phyloP scores from a whole-genome alignment of 2,113 vertebrate genomes.

The Hyperoodon ampullatus region DNA sequence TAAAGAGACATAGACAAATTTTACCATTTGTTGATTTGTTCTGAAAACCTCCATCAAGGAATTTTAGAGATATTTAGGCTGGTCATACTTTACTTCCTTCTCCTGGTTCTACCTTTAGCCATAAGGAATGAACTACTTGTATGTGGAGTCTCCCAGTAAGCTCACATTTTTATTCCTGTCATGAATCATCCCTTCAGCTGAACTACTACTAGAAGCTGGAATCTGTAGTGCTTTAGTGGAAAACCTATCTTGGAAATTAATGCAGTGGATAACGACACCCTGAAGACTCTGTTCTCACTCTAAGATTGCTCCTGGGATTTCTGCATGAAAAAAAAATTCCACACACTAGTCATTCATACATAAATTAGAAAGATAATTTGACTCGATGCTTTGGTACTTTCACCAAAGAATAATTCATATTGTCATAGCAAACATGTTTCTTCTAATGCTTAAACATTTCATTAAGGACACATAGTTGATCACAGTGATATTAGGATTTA shows the following conservation, averaged over 20 bases:
- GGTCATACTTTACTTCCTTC: background rate
- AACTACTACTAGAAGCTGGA: background rate
- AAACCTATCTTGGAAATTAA: background rate
- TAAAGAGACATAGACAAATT: background rate
- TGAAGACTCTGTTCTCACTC: background rate
- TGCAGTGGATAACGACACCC: background rate
- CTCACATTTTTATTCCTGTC: background rate
- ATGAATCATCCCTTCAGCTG: background rate
- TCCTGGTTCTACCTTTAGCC: background rate
- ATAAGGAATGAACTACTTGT: background rate
- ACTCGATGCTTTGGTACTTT: constrained; percentile 15
- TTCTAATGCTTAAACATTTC: constrained; percentile 22
- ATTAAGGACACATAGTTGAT: background rate
- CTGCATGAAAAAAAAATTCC: background rate
- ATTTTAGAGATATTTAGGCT: background rate
- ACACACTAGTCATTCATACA: background rate
- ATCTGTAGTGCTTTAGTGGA: background rate
- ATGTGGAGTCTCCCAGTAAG: background rate
- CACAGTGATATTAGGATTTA: background rate
- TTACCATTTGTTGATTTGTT: background rate
- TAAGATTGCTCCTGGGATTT: background rate
- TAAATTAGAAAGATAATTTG: background rate
- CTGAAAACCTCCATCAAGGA: background rate
- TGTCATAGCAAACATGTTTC: background rate
- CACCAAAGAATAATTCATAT: constrained; percentile 11